These are phyloP conservation scores for Pogona vitticeps DNA, from an alignment of 2,113 vertebrate species.

Conservation along the genomic window DNA sequence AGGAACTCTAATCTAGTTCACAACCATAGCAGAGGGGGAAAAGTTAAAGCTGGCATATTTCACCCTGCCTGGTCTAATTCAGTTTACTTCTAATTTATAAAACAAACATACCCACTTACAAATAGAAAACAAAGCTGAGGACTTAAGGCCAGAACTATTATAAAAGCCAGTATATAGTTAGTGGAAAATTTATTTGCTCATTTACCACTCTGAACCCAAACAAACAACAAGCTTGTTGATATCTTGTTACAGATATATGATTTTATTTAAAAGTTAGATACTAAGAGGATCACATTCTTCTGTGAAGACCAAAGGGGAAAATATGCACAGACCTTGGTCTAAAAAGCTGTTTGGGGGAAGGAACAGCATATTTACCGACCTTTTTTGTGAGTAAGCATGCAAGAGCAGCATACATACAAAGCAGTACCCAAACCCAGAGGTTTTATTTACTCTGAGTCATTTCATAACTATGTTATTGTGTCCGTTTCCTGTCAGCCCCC, in stretches of 20 bases:
- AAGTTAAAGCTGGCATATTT: background rate
- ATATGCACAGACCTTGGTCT: background rate
- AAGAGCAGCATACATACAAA: too few species aligned
- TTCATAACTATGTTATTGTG: background rate
- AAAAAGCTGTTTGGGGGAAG: background rate
- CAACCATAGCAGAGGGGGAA: background rate
- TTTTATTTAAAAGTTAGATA: background rate
- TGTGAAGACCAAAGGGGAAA: background rate
- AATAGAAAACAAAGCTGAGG: background rate
- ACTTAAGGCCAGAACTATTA: background rate
- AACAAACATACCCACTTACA: background rate
- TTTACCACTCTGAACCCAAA: background rate
- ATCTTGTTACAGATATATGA: too few species aligned
- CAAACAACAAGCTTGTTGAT: background rate
- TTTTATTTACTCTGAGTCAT: background rate
- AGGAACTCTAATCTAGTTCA: background rate
- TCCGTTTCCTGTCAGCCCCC: too few species aligned
- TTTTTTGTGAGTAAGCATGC: too few species aligned
- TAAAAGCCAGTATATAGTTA: background rate
- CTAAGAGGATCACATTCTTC: background rate
- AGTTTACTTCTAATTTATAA: background rate
- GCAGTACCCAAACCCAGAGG: background rate
- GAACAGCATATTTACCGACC: too few species aligned
- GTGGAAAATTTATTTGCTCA: background rate
- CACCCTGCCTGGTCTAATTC: too few species aligned